Evolutionary conservation across 2,888 invertebrate genomes (phyloP).

Genomic region (Eilema griseolum): DNA sequence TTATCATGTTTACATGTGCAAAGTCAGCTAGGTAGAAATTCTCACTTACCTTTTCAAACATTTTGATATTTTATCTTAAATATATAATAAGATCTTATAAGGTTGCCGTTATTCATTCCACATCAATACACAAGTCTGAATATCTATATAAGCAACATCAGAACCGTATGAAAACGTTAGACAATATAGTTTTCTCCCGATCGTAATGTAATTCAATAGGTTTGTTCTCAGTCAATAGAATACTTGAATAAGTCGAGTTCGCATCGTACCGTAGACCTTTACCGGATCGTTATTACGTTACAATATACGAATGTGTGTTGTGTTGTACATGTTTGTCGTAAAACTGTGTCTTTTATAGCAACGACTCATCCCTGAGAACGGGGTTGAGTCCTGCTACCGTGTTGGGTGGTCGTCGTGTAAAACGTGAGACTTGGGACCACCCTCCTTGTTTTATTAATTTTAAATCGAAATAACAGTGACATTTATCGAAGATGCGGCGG

Average conservation of each 20-base stretch:
- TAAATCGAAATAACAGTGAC: conserved; percentile 62
- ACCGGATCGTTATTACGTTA: conserved; percentile 64
- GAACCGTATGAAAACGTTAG: conserved; percentile 43
- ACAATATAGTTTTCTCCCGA: conserved; percentile 47
- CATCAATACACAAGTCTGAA: conserved; percentile 24
- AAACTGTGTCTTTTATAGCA: conserved; percentile 75
- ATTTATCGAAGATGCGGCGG: conserved; percentile 36
- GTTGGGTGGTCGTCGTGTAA: conserved; percentile 70
- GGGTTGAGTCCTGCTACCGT: conserved; percentile 62
- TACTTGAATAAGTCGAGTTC: conserved; percentile 69
- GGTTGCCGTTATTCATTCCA: conserved; percentile 34
- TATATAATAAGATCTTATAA: conserved; percentile 28
- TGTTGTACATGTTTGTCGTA: conserved; percentile 72
- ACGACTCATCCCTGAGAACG: conserved; percentile 57
- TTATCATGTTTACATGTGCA: background rate
- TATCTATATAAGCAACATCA: conserved; percentile 44
- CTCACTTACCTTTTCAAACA: conserved; percentile 6
- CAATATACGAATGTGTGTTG: conserved; percentile 65
- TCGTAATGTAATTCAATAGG: conserved; percentile 54
- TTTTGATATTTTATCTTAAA: conserved; percentile 8
- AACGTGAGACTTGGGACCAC: conserved; percentile 67
- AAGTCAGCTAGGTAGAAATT: background rate
- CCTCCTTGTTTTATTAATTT: conserved; percentile 70
- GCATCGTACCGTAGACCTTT: conserved; percentile 71
- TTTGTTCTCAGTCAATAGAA: conserved; percentile 61